phyloP scores from a whole-genome alignment of 2,113 vertebrate genomes.

The Onychorhynchus coronatus region DNA sequence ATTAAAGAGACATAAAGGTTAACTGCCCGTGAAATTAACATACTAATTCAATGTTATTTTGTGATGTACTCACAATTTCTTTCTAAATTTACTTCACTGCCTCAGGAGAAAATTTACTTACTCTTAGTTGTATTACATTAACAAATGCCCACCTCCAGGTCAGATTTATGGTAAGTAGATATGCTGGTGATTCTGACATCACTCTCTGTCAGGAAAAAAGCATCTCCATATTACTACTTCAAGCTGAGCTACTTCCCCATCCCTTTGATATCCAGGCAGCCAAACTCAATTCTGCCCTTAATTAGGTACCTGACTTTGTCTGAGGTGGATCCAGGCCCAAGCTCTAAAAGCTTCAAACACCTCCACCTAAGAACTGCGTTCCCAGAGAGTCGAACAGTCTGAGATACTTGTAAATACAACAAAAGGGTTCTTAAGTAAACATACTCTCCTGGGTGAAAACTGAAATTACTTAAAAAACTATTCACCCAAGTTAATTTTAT shows the following conservation, averaged over 20 bases:
- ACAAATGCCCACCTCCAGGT: not conserved
- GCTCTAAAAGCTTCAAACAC: not conserved
- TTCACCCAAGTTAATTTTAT: not conserved
- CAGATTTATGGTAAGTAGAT: not conserved
- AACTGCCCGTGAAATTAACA: constrained; percentile 55
- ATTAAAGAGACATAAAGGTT: constrained; percentile 42
- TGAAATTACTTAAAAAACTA: not conserved
- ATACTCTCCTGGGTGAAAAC: not conserved
- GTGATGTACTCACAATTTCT: not conserved
- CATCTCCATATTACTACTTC: not conserved
- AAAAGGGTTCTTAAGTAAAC: not conserved
- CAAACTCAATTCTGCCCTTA: not conserved
- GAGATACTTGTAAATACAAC: not conserved
- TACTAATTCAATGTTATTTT: constrained; percentile 49
- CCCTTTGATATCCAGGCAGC: not conserved
- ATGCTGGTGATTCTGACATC: not conserved
- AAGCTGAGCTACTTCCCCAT: not conserved
- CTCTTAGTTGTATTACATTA: not conserved
- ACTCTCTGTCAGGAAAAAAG: not conserved
- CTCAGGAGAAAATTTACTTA: not conserved
- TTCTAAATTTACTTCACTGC: constrained; percentile 20
- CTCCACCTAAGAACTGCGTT: not conserved
- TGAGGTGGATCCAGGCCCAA: not conserved
- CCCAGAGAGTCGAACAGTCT: not conserved
- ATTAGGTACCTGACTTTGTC: not conserved